phyloP scores from a whole-genome alignment of 2,113 vertebrate species.

The Zapus hudsonius region DNA sequence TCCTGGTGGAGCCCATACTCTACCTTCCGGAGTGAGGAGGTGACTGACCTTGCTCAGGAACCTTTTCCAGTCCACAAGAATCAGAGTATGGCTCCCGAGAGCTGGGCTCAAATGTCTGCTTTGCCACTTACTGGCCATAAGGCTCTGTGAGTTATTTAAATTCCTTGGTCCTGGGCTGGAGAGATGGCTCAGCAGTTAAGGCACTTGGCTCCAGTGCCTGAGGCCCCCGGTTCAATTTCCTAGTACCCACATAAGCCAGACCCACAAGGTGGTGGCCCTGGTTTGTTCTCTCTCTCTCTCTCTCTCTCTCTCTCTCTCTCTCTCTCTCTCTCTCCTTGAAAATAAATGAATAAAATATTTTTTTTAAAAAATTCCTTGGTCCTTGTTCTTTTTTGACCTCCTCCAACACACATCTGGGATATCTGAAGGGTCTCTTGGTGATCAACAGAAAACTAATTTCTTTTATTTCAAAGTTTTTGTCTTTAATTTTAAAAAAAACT shows the following conservation, averaged over 20 bases:
- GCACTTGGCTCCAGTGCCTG: too few relatives aligned
- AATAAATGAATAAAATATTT: too few relatives aligned
- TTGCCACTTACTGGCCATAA: not conserved
- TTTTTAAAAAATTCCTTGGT: not conserved
- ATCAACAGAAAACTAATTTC: constrained; percentile 15
- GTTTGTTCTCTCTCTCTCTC: too few relatives aligned
- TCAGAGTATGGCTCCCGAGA: not conserved
- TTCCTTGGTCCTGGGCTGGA: not conserved
- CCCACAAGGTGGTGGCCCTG: too few relatives aligned
- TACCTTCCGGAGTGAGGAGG: not conserved
- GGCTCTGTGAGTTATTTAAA: not conserved
- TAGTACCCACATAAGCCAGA: too few relatives aligned
- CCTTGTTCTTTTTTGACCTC: not conserved
- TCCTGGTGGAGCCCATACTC: not conserved
- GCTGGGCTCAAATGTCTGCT: not conserved
- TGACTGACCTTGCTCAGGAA: not conserved
- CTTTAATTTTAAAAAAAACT: not conserved
- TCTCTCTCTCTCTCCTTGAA: too few relatives aligned
- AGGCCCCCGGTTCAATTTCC: too few relatives aligned
- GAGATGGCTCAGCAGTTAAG: too few relatives aligned
- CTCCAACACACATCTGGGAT: not conserved
- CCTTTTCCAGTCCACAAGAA: not conserved
- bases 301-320: too few relatives aligned
- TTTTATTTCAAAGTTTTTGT: not conserved
- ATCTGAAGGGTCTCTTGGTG: not conserved